These are phyloP conservation scores for Dromius quadrimaculatus DNA, from an alignment of 2,888 invertebrate genomes.

Conservation along the genomic window DNA sequence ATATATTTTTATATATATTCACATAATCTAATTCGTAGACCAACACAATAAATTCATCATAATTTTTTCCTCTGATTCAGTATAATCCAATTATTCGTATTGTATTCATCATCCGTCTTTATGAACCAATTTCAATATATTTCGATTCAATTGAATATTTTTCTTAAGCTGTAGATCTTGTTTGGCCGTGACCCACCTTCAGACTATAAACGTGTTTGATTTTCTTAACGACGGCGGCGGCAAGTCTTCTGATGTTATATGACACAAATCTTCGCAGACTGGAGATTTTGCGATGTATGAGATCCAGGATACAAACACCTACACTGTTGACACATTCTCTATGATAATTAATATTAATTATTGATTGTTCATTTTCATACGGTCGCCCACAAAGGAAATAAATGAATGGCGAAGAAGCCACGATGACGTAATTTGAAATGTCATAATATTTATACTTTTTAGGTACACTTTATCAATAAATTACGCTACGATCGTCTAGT, in stretches of 20 bases:
- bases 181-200: conserved; percentile 27
- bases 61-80: background rate
- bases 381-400: background rate
- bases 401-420: too few species aligned
- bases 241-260: conserved; percentile 8
- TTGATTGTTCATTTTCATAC: conserved; percentile 27
- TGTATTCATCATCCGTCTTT: background rate
- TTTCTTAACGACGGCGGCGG: conserved; percentile 3
- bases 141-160: conserved; percentile 1
- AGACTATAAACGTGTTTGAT: conserved; percentile 22
- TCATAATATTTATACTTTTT: too few species aligned
- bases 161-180: background rate
- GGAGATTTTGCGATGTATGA: conserved; percentile 2
- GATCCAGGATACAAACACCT: conserved; percentile 1
- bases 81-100: background rate
- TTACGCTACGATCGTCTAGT: too few species aligned
- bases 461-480: too few species aligned
- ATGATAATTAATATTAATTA: conserved; percentile 12
- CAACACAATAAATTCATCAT: too few species aligned
- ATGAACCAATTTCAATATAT: conserved; percentile 9
- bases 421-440: background rate
- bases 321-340: background rate
- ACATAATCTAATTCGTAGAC: too few species aligned
- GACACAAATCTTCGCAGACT: conserved; percentile 3
- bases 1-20: too few species aligned